phyloP scores from a whole-genome alignment of 2,888 invertebrate species.

The Scaptomyza cyrtandrae region DNA sequence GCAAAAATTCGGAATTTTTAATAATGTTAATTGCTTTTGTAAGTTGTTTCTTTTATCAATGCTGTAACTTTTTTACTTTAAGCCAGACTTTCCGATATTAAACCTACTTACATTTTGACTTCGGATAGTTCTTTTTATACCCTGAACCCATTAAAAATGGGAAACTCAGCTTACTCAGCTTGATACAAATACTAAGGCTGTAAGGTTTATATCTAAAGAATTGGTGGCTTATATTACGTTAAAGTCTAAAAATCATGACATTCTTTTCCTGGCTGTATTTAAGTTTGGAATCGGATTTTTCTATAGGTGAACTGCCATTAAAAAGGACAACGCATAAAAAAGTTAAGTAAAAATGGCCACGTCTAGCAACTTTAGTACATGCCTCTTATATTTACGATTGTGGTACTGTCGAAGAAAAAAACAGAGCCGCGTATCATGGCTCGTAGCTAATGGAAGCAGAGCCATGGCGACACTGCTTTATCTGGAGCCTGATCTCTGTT shows the following conservation, averaged over 20 bases:
- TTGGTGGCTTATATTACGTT: too few relatives aligned
- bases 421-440: not conserved
- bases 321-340: slow-evolving; percentile 22
- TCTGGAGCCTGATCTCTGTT: slow-evolving; percentile 12
- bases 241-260: not conserved
- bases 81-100: too few relatives aligned
- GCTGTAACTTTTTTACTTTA: too few relatives aligned
- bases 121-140: too few relatives aligned
- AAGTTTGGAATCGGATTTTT: not conserved
- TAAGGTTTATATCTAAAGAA: too few relatives aligned
- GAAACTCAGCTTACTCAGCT: too few relatives aligned
- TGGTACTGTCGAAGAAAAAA: slow-evolving; percentile 17
- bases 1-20: too few relatives aligned
- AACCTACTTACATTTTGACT: too few relatives aligned
- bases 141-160: too few relatives aligned
- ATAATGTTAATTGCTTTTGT: too few relatives aligned
- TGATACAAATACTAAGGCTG: too few relatives aligned
- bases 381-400: slow-evolving; percentile 53
- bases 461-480: not conserved
- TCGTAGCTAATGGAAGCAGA: slow-evolving; percentile 5
- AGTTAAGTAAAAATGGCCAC: slow-evolving; percentile 31
- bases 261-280: not conserved
- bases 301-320: slow-evolving; percentile 5
- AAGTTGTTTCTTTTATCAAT: too few relatives aligned
- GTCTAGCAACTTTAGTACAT: slow-evolving; percentile 3